A percentile compares a stretch with the other conserved stretches of the same genome.
phyloP scores from a whole-genome alignment of 2,113 vertebrate genomes.

The Malurus alboscapulatus region DNA sequence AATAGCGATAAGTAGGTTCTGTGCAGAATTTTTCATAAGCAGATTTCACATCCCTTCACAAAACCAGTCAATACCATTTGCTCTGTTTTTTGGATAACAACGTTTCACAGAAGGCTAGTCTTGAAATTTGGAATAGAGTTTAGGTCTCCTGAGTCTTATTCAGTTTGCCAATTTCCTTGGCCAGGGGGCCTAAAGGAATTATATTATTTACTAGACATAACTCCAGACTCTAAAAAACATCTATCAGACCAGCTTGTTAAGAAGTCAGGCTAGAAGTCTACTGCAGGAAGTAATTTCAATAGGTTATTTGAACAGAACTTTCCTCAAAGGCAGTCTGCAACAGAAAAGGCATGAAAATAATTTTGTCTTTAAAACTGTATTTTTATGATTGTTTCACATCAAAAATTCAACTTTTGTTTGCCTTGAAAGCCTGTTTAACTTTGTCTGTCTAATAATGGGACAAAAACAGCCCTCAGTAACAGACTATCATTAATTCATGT shows the following conservation, averaged over 20 bases:
- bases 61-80: neutral
- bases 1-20: neutral
- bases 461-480: neutral
- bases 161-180: neutral
- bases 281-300: neutral
- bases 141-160: neutral
- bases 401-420: neutral
- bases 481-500: neutral
- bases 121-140: neutral
- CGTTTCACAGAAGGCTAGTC: neutral
- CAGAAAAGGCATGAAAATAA: neutral
- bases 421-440: neutral
- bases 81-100: neutral
- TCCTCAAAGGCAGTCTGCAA: neutral
- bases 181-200: neutral
- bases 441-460: neutral
- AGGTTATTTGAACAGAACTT: neutral
- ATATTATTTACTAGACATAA: neutral
- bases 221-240: neutral
- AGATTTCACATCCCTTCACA: neutral
- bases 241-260: neutral
- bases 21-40: neutral
- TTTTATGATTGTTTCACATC: neutral
- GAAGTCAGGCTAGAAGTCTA: neutral
- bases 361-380: neutral